Base-by-base conservation (phyloP, 1,140 invertebrate species). In the Hyphantria cunea region DNA sequence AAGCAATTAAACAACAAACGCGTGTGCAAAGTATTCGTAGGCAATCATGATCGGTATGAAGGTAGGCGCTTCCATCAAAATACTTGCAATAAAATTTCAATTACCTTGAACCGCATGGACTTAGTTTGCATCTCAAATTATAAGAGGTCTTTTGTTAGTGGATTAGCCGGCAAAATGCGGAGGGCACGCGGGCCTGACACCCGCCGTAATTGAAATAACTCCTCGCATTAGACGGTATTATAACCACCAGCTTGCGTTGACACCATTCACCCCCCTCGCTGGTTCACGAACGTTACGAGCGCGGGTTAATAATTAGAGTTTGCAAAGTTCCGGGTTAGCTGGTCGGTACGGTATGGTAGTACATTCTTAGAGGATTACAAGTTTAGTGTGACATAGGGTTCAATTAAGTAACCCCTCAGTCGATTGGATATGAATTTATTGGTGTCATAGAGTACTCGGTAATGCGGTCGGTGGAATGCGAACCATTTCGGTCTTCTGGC, bases 391-490 rank as follows among this genome's bases (percentile, higher is more conserved):
- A 77, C 79, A 75, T 68, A 70, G 70, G 72, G 74, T 76, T 76
- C 80, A 86, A 85, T 85, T 83, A 82, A 77, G 70, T 70, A 45
- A 70, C 73, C 74, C 80, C 75, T 74, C 66, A 53, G 59, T 56
- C 76, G 70, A 82, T 81, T 77, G 71, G 73, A 78, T 84, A 84
- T 84, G 80, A 80, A 82, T 78, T 80, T 79, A 82, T 82, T 82
- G 79, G 74, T 64, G 53, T 71, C 64, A 66, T 66, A 62, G 55
- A 56, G 54, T 59, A 55, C 51, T 33, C 7, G 41, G 42, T 56
- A 61, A 53, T 54, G 44, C 61, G 47, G 59, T 17, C 45, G 15
- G 34, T 39, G 48, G 52, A 56, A 64, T 58, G 53, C 42, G 42
- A 17, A 47, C n/a, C 32, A 41, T 37, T 56, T 34, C 42, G 13